phyloP scores from a whole-genome alignment of 2,113 vertebrate genomes.

The Ammodytes dubius region DNA sequence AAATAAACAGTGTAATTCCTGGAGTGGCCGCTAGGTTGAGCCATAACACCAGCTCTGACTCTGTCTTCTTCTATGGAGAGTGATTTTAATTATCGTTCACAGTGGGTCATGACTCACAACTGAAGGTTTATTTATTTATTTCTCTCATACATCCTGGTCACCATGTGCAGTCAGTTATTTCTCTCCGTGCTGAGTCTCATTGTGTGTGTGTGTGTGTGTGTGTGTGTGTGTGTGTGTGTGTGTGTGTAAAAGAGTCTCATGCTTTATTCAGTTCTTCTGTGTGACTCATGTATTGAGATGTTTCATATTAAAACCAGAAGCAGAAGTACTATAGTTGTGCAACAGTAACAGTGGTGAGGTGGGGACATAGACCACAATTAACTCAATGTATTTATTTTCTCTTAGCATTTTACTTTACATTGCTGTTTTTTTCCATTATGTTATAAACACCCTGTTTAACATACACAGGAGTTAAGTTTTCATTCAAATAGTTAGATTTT shows the following conservation, averaged over 20 bases:
- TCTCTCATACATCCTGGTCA: neutral
- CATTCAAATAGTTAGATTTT: no score
- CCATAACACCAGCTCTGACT: conserved; percentile 9
- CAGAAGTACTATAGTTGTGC: conserved; percentile 8
- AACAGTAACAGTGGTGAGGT: neutral
- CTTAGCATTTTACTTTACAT: neutral
- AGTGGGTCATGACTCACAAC: conserved; percentile 23
- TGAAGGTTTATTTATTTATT: neutral
- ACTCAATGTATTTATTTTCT: neutral
- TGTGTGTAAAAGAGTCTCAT: neutral
- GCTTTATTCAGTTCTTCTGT: neutral
- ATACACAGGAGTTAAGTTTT: no score
- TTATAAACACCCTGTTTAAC: neutral
- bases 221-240: no score
- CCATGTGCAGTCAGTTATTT: conserved; percentile 34
- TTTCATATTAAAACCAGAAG: conserved; percentile 1
- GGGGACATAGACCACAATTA: neutral
- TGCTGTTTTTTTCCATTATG: neutral
- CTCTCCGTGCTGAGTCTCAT: neutral
- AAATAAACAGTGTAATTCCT: neutral
- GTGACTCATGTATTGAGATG: neutral
- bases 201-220: conserved; percentile 7
- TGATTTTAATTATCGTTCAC: neutral
- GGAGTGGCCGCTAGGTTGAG: conserved; percentile 55
- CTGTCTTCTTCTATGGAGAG: neutral